Evolutionary conservation across 2,888 invertebrate species (phyloP).

Genomic region (Drosophila rellima): DNA sequence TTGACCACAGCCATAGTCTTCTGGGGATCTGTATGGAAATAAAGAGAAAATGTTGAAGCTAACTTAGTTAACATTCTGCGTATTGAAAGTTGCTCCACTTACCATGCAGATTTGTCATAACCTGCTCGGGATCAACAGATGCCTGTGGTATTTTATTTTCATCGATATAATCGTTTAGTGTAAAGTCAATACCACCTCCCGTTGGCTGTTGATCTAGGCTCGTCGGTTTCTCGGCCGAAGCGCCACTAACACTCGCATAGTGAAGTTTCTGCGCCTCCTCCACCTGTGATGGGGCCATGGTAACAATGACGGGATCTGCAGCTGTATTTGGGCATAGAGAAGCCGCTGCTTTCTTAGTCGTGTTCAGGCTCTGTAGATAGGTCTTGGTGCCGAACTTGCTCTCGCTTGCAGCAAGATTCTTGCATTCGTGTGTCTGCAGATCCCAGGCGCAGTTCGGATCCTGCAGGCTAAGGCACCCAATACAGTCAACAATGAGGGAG

Average conservation of each 20-base stretch:
- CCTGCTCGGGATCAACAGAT: conserved; percentile 82
- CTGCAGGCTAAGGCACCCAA: conserved; percentile 95
- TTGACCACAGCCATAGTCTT: conserved; percentile 75
- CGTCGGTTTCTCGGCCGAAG: conserved; percentile 29
- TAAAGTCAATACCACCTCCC: conserved; percentile 73
- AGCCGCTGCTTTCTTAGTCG: conserved; percentile 82
- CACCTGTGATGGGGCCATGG: conserved; percentile 70
- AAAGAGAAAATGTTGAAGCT: not conserved
- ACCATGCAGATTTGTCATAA: conserved; percentile 81
- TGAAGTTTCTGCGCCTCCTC: conserved; percentile 68
- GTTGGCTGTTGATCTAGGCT: conserved; percentile 59
- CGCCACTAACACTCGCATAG: conserved; percentile 72
- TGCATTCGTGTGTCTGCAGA: conserved; percentile 88
- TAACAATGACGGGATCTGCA: conserved; percentile 72
- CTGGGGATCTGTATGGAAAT: conserved; percentile 75
- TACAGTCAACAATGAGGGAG: conserved; percentile 88
- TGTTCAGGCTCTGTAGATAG: conserved; percentile 83
- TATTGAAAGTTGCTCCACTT: conserved; percentile 23
- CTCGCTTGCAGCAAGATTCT: conserved; percentile 74
- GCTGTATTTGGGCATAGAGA: conserved; percentile 80
- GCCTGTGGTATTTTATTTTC: conserved; percentile 83
- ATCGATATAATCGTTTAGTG: conserved; percentile 76
- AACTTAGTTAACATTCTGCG: not conserved
- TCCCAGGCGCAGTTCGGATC: conserved; percentile 99
- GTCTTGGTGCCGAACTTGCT: conserved; percentile 83